Conservation (phyloP, 2,888 invertebrate species). For the Papilio demoleus region DNA sequence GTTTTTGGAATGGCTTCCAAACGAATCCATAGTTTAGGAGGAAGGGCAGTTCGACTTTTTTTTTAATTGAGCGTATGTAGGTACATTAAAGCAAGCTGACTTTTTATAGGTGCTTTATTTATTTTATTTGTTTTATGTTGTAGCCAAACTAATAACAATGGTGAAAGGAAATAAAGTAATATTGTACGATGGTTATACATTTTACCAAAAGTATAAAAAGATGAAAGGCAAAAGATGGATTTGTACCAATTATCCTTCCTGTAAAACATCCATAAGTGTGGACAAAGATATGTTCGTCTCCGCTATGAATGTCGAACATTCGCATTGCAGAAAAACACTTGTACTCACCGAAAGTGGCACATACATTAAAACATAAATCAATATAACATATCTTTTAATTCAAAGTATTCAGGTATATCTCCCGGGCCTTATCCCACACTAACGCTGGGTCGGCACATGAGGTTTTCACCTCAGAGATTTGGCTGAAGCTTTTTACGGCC, state of each 20-base stretch:
- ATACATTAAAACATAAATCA: conserved; percentile 39
- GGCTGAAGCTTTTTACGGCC: no score
- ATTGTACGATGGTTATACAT: conserved; percentile 45
- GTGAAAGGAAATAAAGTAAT: conserved; percentile 47
- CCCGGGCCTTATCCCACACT: no score
- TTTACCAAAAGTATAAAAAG: conserved; percentile 42
- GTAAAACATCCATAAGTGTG: conserved; percentile 48
- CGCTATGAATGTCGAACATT: conserved; percentile 41
- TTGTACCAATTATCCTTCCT: conserved; percentile 47
- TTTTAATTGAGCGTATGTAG: no score
- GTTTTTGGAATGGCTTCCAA: no score
- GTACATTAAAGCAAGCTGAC: no score
- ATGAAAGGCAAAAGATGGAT: conserved; percentile 42
- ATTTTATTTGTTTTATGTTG: conserved; percentile 27
- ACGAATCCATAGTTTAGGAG: no score
- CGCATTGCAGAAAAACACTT: conserved; percentile 44
- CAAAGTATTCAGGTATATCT: no score
- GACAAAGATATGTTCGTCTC: conserved; percentile 38
- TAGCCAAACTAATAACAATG: conserved; percentile 49
- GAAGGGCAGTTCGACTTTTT: no score
- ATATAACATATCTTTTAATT: no score
- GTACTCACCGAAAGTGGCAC: conserved; percentile 43
- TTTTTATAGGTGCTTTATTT: neutral
- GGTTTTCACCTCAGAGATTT: no score
- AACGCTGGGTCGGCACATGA: no score